Evolutionary conservation across 2,888 invertebrate species (phyloP).

Genomic region (Cryptocephalus primarius): DNA sequence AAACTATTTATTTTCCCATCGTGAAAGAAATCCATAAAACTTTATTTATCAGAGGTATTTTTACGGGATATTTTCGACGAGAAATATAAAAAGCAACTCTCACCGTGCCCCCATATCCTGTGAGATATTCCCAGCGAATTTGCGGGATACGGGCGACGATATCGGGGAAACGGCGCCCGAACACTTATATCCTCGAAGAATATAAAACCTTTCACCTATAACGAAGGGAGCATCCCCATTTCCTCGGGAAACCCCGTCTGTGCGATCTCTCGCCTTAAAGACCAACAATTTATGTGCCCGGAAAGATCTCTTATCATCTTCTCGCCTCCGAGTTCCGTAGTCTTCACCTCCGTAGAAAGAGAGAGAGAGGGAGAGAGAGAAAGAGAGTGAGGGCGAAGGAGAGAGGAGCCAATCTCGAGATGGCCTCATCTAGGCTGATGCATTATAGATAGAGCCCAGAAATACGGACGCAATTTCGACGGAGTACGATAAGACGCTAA

Average conservation of each 20-base stretch:
- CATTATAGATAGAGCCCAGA: constrained; percentile 39
- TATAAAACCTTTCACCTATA: not conserved
- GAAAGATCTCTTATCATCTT: constrained; percentile 8
- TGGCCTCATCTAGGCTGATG: constrained; percentile 31
- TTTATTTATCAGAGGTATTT: too few relatives aligned
- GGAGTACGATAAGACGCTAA: constrained; percentile 44
- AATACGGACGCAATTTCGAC: constrained; percentile 42
- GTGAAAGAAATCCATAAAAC: too few relatives aligned
- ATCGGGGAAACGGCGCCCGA: constrained; percentile 17
- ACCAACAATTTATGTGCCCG: not conserved
- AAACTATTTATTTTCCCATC: too few relatives aligned
- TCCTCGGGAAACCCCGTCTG: too few relatives aligned
- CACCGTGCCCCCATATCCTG: constrained; percentile 9
- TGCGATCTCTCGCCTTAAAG: not conserved
- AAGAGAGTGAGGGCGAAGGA: too few relatives aligned
- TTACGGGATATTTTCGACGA: too few relatives aligned
- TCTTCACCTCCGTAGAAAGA: constrained; percentile 25
- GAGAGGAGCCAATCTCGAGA: constrained; percentile 26
- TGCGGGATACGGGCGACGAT: constrained; percentile 19
- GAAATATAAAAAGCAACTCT: constrained; percentile 6
- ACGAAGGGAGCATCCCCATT: too few relatives aligned
- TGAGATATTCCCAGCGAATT: constrained; percentile 20
- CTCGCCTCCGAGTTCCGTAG: constrained; percentile 13
- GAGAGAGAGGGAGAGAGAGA: constrained; percentile 4
- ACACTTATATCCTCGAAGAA: constrained; percentile 13